These are phyloP conservation scores for Crotalus helleri DNA, from an alignment of 2,113 vertebrate genomes.

Conservation along the genomic window DNA sequence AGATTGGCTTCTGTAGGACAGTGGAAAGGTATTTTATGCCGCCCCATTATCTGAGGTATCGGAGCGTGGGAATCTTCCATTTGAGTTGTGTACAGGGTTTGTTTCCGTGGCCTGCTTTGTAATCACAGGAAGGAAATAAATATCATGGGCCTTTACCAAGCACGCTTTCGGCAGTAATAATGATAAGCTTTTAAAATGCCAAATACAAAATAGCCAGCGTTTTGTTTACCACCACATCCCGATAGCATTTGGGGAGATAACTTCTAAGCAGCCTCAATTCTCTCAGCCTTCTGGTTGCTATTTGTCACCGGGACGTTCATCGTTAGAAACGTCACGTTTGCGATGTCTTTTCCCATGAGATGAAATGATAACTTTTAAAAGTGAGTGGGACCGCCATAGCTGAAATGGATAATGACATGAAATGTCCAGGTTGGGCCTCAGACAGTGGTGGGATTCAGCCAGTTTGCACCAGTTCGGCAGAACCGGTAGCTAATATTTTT, in stretches of 20 bases:
- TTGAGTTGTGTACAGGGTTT: not conserved
- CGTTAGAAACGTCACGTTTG: fast-evolving
- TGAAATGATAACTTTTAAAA: not conserved
- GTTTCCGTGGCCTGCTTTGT: not conserved
- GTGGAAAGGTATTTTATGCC: not conserved
- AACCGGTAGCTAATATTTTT: too few species aligned
- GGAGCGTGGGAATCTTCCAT: not conserved
- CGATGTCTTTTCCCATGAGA: not conserved
- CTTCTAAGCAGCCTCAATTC: not conserved
- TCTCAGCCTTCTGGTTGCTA: not conserved
- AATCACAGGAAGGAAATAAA: slow-evolving; percentile 32
- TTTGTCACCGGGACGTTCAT: not conserved
- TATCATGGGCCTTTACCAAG: slow-evolving; percentile 38
- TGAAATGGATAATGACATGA: too few species aligned
- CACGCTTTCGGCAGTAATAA: slow-evolving; percentile 37
- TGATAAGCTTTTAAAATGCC: slow-evolving; percentile 57
- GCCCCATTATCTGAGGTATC: not conserved
- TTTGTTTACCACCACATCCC: fast-evolving
- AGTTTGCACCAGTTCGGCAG: too few species aligned
- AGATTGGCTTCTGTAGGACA: not conserved
- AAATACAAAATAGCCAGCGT: slow-evolving; percentile 39
- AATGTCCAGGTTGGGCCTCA: too few species aligned
- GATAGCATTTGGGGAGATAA: fast-evolving
- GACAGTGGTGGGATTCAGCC: too few species aligned
- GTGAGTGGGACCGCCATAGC: too few species aligned